These are phyloP conservation scores for Bombus polaris DNA, from an alignment of 1,140 invertebrate species.

Conservation along the genomic window DNA sequence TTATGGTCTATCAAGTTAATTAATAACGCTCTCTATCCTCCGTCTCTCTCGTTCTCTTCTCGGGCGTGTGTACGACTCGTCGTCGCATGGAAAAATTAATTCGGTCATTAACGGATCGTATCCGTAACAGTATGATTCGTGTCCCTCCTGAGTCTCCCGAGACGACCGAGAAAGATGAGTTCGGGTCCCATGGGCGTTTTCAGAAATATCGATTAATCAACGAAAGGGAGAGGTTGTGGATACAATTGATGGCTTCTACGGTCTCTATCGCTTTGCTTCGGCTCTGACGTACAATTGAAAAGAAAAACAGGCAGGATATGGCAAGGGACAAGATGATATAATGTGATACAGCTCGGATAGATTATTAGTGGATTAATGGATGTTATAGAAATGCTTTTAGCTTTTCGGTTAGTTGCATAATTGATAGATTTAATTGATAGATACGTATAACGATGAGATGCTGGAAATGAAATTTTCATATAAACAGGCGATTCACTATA, in stretches of 20 bases:
- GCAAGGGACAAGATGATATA: too few species aligned
- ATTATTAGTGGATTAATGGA: too few species aligned
- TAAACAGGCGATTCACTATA: too few species aligned
- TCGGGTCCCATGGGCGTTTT: constrained; percentile 58
- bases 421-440: too few species aligned
- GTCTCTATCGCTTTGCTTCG: too few species aligned
- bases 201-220: constrained; percentile 68
- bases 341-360: too few species aligned
- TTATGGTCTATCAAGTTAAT: constrained; percentile 81
- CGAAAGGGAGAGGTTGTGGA: constrained; percentile 39
- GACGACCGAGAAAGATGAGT: constrained; percentile 62
- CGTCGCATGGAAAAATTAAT: constrained; percentile 74
- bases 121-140: constrained; percentile 64
- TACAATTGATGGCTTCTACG: neutral
- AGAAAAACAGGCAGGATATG: neutral
- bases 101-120: constrained; percentile 75
- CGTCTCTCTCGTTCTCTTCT: too few species aligned
- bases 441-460: too few species aligned
- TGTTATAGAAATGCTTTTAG: too few species aligned
- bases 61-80: constrained; percentile 45
- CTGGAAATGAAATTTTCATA: too few species aligned
- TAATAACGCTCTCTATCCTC: constrained; percentile 73
- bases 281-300: neutral
- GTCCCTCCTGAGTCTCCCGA: constrained; percentile 50
- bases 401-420: too few species aligned